Base-by-base conservation (phyloP, 2,113 vertebrate genomes). In the Chrysochloris asiatica region DNA sequence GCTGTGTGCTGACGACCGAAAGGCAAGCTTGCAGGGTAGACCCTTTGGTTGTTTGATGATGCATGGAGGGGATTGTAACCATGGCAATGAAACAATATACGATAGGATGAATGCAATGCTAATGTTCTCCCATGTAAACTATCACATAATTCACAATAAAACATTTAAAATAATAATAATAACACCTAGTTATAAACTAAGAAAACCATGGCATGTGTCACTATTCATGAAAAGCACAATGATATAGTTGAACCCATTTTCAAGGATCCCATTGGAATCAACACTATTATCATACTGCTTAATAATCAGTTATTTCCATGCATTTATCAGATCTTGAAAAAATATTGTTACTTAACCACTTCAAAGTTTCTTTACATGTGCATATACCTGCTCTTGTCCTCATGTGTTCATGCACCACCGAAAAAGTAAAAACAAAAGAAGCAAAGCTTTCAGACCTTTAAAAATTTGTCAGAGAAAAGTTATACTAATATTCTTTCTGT, bases 291-390 rank as follows among this genome's bases (percentile, higher is more conserved):
- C 78, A 2, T 69, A 85, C 7, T 28, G 7, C 26, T 78, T 93
- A 85, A 72, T 88, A 81, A 59, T 77, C 5, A 67, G 93, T 89
- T 67, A 85, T 71, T 78, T 9, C 69, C 6, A 48, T 75, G 21
- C 28, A 82, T 87, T 94, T 73, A 89, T 78, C 78, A 82, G 28
- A 86, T 76, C 61, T 79, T 69, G 9, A 17, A 78, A 82, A 72
- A 4, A 26, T 30, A 24, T 61, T 61, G 8, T 3, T 61, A 26
- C 59, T 21, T 61, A 30, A 61, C 59, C 26, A 61, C 26, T 61
- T 61, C 59, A 26, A 4, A 61, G 26, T 61, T 21, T 77, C 84
- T 73, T 76, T 4, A 86, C 88, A 86, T 54, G 19, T 13, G 48
- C 54, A 22, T 72, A 4, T 85, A 56, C 45, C n/a, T 95, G 21